phyloP scores from a whole-genome alignment of 2,113 vertebrate genomes.

The Misgurnus anguillicaudatus region DNA sequence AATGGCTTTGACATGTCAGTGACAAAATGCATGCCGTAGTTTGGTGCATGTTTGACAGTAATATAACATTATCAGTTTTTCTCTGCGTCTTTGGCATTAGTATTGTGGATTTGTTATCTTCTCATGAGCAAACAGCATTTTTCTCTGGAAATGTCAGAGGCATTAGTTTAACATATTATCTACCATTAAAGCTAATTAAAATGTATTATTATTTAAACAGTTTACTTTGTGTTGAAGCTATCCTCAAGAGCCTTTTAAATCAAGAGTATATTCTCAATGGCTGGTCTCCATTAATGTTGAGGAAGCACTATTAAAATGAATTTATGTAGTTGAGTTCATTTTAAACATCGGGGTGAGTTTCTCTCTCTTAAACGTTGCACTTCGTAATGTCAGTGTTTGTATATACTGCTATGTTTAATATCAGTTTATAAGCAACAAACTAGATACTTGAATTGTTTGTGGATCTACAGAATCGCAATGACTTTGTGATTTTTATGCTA shows the following conservation, averaged over 20 bases:
- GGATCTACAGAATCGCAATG: not conserved
- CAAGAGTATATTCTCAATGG: slow-evolving; percentile 21
- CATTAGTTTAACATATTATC: slow-evolving; percentile 19
- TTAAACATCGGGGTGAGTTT: slow-evolving; percentile 11
- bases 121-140: slow-evolving; percentile 14
- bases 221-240: slow-evolving; percentile 22
- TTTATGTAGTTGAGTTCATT: slow-evolving; percentile 6
- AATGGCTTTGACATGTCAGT: slow-evolving; percentile 11
- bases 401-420: not conserved
- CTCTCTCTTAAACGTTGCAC: slow-evolving; percentile 1
- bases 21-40: not conserved
- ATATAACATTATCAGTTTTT: slow-evolving; percentile 23
- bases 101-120: slow-evolving; percentile 31
- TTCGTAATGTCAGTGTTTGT: slow-evolving; percentile 4
- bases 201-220: slow-evolving; percentile 33
- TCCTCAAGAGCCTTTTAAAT: slow-evolving; percentile 25
- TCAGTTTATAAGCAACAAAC: not conserved
- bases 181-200: slow-evolving; percentile 34
- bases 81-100: not conserved
- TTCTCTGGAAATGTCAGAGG: slow-evolving; percentile 18
- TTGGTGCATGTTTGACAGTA: slow-evolving; percentile 2
- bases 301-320: slow-evolving; percentile 1
- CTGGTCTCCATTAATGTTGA: slow-evolving; percentile 29
- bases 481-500: not conserved
- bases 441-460: not conserved